A percentile compares a stretch with the other conserved stretches of the same genome.
Conservation (phyloP, 2,113 vertebrate species). For the Rhipidura dahli region DNA sequence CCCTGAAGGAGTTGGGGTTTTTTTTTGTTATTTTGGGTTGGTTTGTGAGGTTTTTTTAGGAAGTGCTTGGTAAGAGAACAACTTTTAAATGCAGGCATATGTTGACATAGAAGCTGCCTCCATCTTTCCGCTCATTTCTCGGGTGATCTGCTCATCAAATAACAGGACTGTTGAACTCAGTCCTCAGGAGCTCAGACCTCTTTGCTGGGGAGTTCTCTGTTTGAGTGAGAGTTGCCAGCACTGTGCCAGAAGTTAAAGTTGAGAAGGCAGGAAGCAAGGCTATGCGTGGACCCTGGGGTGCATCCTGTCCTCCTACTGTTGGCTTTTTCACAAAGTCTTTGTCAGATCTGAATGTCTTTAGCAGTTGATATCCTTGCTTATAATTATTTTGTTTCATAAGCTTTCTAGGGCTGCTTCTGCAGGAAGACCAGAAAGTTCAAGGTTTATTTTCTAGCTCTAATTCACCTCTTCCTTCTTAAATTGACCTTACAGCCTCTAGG, state of each 20-base stretch:
- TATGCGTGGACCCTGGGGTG: no score
- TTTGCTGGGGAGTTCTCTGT: neutral
- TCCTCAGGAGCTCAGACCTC: neutral
- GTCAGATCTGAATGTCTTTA: neutral
- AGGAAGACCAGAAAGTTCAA: neutral
- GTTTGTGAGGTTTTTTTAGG: neutral
- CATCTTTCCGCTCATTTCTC: neutral
- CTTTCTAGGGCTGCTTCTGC: neutral
- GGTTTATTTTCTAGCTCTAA: neutral
- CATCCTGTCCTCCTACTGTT: neutral
- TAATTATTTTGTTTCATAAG: neutral
- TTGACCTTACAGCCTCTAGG: neutral
- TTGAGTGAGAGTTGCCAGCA: neutral
- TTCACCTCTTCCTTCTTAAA: neutral
- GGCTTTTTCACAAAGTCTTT: neutral
- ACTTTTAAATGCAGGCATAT: neutral
- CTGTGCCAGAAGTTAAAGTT: neutral
- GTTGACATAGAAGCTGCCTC: neutral
- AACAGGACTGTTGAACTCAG: neutral
- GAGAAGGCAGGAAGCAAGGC: neutral
- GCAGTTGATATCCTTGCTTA: neutral
- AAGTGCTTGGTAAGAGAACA: neutral
- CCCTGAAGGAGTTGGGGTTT: fast-evolving
- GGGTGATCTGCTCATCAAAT: neutral
- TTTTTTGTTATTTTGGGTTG: neutral